phyloP scores from a whole-genome alignment of 2,888 invertebrate genomes.

The Leptinotarsa peninsularis region DNA sequence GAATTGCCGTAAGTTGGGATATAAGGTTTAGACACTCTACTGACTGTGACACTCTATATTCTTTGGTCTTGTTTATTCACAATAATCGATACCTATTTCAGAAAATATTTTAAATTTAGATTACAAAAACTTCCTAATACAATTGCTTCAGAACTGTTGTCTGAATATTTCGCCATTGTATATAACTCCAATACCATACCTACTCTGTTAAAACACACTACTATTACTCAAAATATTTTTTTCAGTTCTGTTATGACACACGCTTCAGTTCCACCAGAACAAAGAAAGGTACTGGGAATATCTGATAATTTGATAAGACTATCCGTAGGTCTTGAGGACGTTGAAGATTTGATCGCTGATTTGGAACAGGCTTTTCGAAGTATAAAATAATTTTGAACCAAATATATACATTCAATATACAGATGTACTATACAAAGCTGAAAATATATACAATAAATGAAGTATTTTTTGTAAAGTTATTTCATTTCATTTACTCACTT shows the following conservation, averaged over 20 bases:
- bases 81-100: too few relatives aligned
- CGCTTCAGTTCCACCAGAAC: slow-evolving; percentile 86
- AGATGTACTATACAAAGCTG: background rate
- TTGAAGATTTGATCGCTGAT: slow-evolving; percentile 86
- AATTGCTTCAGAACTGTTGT: too few relatives aligned
- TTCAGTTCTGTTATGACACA: slow-evolving; percentile 93
- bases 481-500: too few relatives aligned
- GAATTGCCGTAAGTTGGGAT: slow-evolving; percentile 84
- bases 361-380: slow-evolving; percentile 76
- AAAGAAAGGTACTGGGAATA: slow-evolving; percentile 81
- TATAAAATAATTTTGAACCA: background rate
- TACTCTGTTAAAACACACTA: background rate
- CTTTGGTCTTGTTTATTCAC: too few relatives aligned
- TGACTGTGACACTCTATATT: too few relatives aligned
- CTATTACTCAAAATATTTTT: slow-evolving; percentile 41
- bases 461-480: too few relatives aligned
- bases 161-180: too few relatives aligned
- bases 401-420: background rate
- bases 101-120: slow-evolving; percentile 65
- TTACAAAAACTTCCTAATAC: background rate
- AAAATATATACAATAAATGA: background rate
- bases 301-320: slow-evolving; percentile 86
- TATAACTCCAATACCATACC: too few relatives aligned
- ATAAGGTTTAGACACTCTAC: too few relatives aligned
- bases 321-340: slow-evolving; percentile 91